Conservation (phyloP, 2,113 vertebrate genomes). For the Tretioscincus oriximinensis region DNA sequence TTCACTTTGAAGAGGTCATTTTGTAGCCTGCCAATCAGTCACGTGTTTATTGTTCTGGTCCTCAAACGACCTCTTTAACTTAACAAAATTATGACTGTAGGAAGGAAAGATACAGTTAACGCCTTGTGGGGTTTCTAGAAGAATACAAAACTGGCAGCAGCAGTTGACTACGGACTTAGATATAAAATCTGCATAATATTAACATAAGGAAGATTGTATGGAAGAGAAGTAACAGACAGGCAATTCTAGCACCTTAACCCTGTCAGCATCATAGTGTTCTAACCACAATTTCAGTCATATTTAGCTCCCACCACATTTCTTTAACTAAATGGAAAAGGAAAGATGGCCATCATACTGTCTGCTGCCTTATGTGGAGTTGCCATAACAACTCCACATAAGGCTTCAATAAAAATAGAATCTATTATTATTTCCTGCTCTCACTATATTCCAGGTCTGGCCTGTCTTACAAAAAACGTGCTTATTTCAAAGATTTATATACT, state of each 20-base stretch:
- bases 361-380: constrained; percentile 31
- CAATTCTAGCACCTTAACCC: neutral
- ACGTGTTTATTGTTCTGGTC: neutral
- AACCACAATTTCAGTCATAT: neutral
- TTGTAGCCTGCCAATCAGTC: neutral
- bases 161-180: neutral
- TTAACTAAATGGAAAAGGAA: neutral
- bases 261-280: neutral
- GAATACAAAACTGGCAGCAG: neutral
- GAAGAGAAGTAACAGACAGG: neutral
- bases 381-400: constrained; percentile 49
- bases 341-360: neutral
- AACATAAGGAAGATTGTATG: too few relatives aligned
- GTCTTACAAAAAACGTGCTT: neutral
- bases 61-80: neutral
- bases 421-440: neutral
- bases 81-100: neutral
- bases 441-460: neutral
- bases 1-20: neutral
- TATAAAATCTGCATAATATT: neutral
- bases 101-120: neutral
- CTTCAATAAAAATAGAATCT: constrained; percentile 16
- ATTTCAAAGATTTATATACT: neutral
- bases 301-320: neutral
- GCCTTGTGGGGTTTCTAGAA: neutral